Percentiles rank a stretch among this genome's conserved stretches.
phyloP scores from a whole-genome alignment of 1,140 invertebrate species.

The Pollicipes pollicipes region DNA sequence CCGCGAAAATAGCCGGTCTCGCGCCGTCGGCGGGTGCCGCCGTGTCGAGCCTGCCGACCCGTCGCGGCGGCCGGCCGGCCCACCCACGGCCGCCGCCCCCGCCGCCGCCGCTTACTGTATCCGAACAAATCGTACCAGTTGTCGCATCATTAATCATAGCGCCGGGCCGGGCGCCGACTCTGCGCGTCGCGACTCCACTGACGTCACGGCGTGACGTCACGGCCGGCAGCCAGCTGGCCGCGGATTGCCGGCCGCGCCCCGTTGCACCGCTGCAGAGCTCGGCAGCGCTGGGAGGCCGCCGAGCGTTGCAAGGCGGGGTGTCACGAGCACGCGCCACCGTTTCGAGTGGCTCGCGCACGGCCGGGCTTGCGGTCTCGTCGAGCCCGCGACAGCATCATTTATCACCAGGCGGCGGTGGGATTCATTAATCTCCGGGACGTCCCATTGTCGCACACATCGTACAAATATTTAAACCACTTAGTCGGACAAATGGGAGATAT shows the following conservation, averaged over 20 bases:
- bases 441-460: background rate
- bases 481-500: background rate
- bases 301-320: no score
- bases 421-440: background rate
- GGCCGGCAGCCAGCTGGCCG: no score
- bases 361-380: no score
- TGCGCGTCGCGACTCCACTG: background rate
- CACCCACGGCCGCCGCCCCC: background rate
- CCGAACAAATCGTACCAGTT: background rate
- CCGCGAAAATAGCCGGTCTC: no score
- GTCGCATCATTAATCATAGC: constrained; percentile 1
- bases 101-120: no score
- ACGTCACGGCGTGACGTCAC: background rate
- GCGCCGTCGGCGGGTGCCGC: no score
- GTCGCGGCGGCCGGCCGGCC: background rate
- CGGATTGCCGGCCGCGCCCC: no score
- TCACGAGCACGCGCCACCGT: no score
- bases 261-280: no score
- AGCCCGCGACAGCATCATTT: background rate
- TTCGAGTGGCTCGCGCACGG: no score
- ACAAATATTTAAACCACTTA: constrained; percentile 1
- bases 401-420: background rate
- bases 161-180: background rate
- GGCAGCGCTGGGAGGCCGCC: background rate
- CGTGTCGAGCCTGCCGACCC: background rate